These are phyloP conservation scores for Cliona cf. orientalis DNA, from an alignment of 37 sponge, comb jelly and placozoan genomes.

Conservation along the genomic window DNA sequence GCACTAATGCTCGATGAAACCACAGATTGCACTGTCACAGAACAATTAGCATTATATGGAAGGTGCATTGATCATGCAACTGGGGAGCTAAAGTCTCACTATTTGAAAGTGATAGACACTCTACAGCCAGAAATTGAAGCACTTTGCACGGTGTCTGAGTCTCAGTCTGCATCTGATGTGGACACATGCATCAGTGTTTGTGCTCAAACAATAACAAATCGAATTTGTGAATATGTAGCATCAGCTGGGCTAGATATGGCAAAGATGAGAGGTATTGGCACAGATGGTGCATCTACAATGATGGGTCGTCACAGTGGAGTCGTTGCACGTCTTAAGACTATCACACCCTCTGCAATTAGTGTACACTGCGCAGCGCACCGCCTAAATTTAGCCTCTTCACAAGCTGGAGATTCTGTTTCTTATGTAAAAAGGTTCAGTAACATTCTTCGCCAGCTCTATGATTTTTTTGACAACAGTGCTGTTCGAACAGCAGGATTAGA, in stretches of 20 bases:
- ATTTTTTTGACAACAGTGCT: constrained; percentile 60
- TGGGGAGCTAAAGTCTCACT: too few relatives aligned
- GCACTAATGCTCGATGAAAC: too few relatives aligned
- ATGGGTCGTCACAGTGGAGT: constrained; percentile 42
- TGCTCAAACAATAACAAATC: too few relatives aligned
- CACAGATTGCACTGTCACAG: too few relatives aligned
- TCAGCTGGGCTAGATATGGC: constrained; percentile 12
- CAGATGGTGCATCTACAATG: constrained; percentile 62
- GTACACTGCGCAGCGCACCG: constrained; percentile 65
- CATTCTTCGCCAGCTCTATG: constrained; percentile 49
- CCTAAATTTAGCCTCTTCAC: constrained; percentile 47
- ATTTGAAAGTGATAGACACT: too few relatives aligned
- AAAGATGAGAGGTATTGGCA: constrained; percentile 53
- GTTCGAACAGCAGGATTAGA: constrained; percentile 48
- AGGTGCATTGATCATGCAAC: too few relatives aligned
- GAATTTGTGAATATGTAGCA: constrained; percentile 11
- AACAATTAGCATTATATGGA: too few relatives aligned
- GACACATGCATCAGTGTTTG: too few relatives aligned
- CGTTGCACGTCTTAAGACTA: constrained; percentile 43
- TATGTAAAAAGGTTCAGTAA: constrained; percentile 51
- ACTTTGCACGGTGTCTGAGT: too few relatives aligned
- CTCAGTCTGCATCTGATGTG: too few relatives aligned
- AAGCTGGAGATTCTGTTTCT: constrained; percentile 43
- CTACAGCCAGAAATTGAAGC: too few relatives aligned
- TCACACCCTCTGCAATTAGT: constrained; percentile 21